These are phyloP conservation scores for Penelope pileata DNA, from an alignment of 2,113 vertebrate genomes.

Conservation along the genomic window DNA sequence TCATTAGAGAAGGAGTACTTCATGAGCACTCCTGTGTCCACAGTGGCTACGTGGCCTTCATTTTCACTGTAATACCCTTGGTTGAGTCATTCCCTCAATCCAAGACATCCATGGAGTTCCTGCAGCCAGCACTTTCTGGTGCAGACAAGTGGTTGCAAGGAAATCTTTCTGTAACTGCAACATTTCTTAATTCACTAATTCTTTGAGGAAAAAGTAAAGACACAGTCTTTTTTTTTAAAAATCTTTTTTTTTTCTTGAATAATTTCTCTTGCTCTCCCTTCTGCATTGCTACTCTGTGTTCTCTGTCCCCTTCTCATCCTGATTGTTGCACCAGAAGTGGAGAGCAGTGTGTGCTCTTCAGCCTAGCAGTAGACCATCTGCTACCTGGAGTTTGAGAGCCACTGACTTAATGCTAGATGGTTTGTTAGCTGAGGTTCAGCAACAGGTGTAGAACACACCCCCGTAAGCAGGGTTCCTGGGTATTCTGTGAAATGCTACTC, in stretches of 20 bases:
- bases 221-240: background rate
- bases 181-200: background rate
- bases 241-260: background rate
- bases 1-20: background rate
- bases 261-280: slow-evolving; percentile 17
- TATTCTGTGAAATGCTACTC: background rate
- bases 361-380: background rate
- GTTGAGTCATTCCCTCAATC: background rate
- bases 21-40: background rate
- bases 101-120: background rate
- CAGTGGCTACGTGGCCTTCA: background rate
- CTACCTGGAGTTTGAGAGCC: background rate
- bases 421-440: background rate
- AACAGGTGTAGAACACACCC: background rate
- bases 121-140: background rate
- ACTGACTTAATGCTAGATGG: accelerated
- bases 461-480: background rate
- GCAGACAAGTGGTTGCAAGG: background rate
- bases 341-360: background rate
- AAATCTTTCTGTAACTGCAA: background rate
- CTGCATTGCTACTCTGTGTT: background rate
- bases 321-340: background rate
- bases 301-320: background rate
- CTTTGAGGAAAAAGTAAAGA: background rate
- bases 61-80: background rate